These are phyloP conservation scores for Thereva unica DNA, from an alignment of 2,888 invertebrate species.

Conservation along the genomic window DNA sequence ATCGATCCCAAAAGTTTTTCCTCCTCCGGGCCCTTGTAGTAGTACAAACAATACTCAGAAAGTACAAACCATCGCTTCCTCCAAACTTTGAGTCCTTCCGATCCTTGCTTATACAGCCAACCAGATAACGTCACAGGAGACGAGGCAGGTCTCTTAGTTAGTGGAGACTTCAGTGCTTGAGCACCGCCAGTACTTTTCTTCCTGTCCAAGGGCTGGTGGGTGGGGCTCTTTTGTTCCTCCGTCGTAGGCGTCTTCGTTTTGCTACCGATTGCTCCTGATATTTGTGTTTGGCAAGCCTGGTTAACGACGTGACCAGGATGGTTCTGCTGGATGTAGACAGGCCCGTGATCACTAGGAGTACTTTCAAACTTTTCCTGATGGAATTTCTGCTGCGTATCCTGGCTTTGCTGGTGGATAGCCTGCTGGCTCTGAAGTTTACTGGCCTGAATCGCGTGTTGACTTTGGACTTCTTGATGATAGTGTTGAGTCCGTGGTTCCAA, in stretches of 20 bases:
- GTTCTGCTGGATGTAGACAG: conserved; percentile 58
- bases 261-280: conserved; percentile 48
- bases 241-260: conserved; percentile 39
- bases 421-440: conserved; percentile 25
- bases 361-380: conserved; percentile 47
- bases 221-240: conserved; percentile 32
- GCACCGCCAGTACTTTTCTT: conserved; percentile 60
- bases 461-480: conserved; percentile 41
- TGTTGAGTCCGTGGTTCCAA: conserved; percentile 38
- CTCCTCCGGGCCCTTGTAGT: conserved; percentile 91
- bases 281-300: conserved; percentile 58
- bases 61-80: conserved; percentile 93
- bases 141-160: conserved; percentile 81
- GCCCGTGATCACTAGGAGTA: conserved; percentile 55
- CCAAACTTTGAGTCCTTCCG: conserved; percentile 91
- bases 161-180: conserved; percentile 76
- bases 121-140: conserved; percentile 86
- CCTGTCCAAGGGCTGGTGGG: conserved; percentile 49
- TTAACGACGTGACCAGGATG: conserved; percentile 58
- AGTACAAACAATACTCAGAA: conserved; percentile 90
- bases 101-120: conserved; percentile 91
- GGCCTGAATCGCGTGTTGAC: conserved; percentile 13
- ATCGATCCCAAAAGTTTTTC: conserved; percentile 87
- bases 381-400: conserved; percentile 35
- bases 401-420: conserved; percentile 13